phyloP scores from a whole-genome alignment of 1,140 invertebrate species.

The Orchestia grillus region DNA sequence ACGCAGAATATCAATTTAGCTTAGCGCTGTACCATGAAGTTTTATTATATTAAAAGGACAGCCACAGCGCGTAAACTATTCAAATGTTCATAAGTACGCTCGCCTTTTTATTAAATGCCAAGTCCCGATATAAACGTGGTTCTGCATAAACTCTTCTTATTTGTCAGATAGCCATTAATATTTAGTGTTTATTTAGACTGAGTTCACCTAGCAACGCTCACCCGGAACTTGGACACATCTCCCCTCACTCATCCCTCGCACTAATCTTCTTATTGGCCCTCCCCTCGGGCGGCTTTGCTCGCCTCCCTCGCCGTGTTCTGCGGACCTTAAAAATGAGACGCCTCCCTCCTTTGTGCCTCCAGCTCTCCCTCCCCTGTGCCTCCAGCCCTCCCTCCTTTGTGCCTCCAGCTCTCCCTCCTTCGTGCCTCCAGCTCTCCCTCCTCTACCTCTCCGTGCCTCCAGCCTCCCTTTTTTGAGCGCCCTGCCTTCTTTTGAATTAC shows the following conservation, averaged over 20 bases:
- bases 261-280: slow-evolving; percentile 22
- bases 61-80: too few relatives aligned
- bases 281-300: neutral
- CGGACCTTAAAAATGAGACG: slow-evolving; percentile 17
- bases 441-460: too few relatives aligned
- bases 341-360: neutral
- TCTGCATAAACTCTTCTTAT: neutral
- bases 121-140: too few relatives aligned
- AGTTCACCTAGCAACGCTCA: slow-evolving; percentile 16
- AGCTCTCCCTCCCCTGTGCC: neutral
- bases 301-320: neutral
- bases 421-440: neutral
- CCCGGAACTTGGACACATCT: neutral
- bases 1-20: too few relatives aligned
- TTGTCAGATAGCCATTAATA: neutral
- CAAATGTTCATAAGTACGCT: too few relatives aligned
- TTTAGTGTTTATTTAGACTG: neutral
- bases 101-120: too few relatives aligned
- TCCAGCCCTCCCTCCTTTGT: neutral
- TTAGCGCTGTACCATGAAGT: too few relatives aligned
- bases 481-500: neutral
- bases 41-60: too few relatives aligned
- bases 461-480: neutral
- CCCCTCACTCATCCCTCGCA: neutral
- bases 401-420: neutral